Percentiles rank a stretch among this genome's conserved stretches.
Evolutionary conservation across 2,797 vertebrate genomes (phyloP).

Genomic region (Pagetopsis macropterus): DNA sequence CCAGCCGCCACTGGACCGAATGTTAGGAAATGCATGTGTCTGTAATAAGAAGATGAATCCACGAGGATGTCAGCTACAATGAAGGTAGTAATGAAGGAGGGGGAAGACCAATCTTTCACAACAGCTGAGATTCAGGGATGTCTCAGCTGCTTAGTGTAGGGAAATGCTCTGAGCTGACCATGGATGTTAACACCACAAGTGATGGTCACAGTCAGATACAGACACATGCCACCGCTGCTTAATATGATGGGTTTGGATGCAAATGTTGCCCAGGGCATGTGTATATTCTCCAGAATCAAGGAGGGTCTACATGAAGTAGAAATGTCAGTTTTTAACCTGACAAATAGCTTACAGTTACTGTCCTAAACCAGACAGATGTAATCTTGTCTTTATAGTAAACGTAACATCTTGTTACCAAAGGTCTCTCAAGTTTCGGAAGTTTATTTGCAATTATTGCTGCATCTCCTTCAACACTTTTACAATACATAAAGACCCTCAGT

Average conservation of each 20-base stretch:
- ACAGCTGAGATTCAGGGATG: conserved; percentile 42
- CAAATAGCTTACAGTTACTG: conserved; percentile 7
- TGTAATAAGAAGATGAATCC: too few relatives aligned
- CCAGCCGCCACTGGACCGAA: too few relatives aligned
- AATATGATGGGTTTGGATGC: conserved; percentile 21
- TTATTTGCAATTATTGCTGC: background rate
- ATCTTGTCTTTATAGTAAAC: too few relatives aligned
- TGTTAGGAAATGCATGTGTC: too few relatives aligned
- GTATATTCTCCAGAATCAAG: background rate
- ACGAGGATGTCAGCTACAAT: conserved; percentile 16
- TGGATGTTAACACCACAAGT: conserved; percentile 24
- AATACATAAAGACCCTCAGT: conserved; percentile 1
- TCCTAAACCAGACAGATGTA: background rate
- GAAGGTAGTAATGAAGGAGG: conserved; percentile 38
- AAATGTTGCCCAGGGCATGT: conserved; percentile 19
- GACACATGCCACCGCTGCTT: conserved; percentile 17
- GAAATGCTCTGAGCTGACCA: conserved; percentile 33
- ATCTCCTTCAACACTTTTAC: background rate
- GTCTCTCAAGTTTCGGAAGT: background rate
- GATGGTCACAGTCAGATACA: conserved; percentile 35
- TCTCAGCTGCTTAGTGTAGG: conserved; percentile 43
- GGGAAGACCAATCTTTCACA: conserved; percentile 40
- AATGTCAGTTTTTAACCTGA: conserved; percentile 12
- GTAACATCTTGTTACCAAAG: too few relatives aligned
- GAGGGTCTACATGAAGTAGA: background rate